Base-by-base conservation (phyloP, 1,140 invertebrate genomes). In the Drosophila parvula region DNA sequence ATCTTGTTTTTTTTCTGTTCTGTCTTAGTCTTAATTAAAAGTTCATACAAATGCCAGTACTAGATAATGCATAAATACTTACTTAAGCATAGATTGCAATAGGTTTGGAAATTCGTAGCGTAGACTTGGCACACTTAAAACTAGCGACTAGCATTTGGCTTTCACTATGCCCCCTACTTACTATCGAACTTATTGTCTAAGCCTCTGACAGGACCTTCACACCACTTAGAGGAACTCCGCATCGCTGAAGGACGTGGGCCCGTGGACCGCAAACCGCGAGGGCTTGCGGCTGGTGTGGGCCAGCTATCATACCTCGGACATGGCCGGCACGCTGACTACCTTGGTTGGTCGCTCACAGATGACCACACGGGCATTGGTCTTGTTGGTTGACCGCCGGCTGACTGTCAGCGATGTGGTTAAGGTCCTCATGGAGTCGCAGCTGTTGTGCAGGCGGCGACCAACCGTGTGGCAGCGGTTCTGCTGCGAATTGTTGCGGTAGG, bases 281-380 rank as follows among this genome's bases (percentile, higher is more conserved):
- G 74, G 70, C 18, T 79, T 89, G 40, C 85, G 79, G 50, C 67
- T 83, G 36, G 77, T 53, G 44, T 82, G 82, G 47, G 78, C 79
- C 70, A 81, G 90, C 79, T 92, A 91, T 92, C 90, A 92, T 91
- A 92, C 91, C 64, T 92, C 91, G 0, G 91, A 92, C 88, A 91
- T 92, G 41, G 90, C 89, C 22, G 88, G 75, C 34, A 91, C 78
- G 5, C 70, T 77, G 30, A 86, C 59, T 8, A 83, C 69, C 55
- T 84, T 91, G 58, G 55, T 91, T 51, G 90, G 89, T 1, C 90
- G 58, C 51, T 92, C 91, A 16, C 90, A 83, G 44, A 92, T 92
- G 11, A 92, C 81, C 3, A 92, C 91, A 1, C 86, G 76, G 11
- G 91, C 86, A 27, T 90, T 81, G 8, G 89, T 70, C 45, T 90